phyloP scores from a whole-genome alignment of 53 echinoderm and acorn worm genomes.

The Echinometra lucunter region DNA sequence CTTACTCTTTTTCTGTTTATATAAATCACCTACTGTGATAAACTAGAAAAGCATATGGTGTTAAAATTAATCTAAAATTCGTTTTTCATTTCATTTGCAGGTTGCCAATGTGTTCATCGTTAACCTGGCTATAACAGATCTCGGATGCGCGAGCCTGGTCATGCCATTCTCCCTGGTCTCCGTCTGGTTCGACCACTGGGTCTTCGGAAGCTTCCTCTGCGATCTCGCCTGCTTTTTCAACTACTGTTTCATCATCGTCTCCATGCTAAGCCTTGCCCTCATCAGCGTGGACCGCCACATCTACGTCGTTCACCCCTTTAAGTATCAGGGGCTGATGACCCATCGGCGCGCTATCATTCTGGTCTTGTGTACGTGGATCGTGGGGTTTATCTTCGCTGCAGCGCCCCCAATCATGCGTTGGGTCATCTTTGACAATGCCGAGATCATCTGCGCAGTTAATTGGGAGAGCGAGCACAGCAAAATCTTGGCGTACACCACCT shows the following conservation, averaged over 20 bases:
- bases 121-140: constrained; percentile 85
- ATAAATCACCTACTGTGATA: background rate
- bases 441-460: constrained; percentile 86
- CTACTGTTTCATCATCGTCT: constrained; percentile 92
- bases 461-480: constrained; percentile 79
- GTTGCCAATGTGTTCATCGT: constrained; percentile 80
- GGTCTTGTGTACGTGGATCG: constrained; percentile 65
- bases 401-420: constrained; percentile 71
- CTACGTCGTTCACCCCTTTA: constrained; percentile 83
- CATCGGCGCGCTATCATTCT: constrained; percentile 63
- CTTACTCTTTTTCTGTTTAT: too few species aligned
- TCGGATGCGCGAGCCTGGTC: constrained; percentile 80
- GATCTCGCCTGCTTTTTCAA: constrained; percentile 83
- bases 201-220: constrained; percentile 78
- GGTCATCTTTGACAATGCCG: constrained; percentile 83
- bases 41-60: background rate
- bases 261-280: constrained; percentile 87
- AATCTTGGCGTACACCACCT: constrained; percentile 74
- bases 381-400: constrained; percentile 77
- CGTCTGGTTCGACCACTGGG: constrained; percentile 76
- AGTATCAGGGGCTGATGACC: constrained; percentile 71
- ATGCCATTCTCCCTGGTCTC: constrained; percentile 86
- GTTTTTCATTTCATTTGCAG: constrained; percentile 48
- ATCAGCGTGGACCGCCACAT: constrained; percentile 86
- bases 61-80: background rate